Evolutionary conservation across 2,888 invertebrate genomes (phyloP).

Genomic region (Suillia variegata): DNA sequence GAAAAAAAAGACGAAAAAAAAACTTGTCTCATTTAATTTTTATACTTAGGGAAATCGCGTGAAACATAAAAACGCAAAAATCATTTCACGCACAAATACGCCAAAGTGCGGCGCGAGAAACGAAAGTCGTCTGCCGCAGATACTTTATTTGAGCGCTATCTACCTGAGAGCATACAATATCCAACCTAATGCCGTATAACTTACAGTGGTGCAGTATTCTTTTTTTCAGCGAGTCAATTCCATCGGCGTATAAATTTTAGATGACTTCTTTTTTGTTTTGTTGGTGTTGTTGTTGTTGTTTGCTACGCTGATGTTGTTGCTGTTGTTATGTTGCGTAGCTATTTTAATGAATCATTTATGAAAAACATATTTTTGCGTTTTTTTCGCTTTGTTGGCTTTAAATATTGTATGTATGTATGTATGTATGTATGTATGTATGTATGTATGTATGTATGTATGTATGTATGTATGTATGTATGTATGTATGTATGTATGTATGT

Average conservation of each 20-base stretch:
- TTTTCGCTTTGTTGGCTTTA: slow-evolving; percentile 23
- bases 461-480: no score
- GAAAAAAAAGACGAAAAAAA: not conserved
- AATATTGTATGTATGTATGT: no score
- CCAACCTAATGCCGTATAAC: no score
- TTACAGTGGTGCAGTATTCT: no score
- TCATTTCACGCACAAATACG: not conserved
- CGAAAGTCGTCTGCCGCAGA: not conserved
- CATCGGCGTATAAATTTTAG: slow-evolving; percentile 6
- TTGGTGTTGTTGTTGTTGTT: no score
- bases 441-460: no score
- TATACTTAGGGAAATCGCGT: slow-evolving; percentile 7
- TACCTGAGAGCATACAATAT: not conserved
- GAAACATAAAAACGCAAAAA: not conserved
- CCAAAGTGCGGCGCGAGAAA: not conserved
- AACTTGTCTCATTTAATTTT: slow-evolving; percentile 51
- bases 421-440: no score
- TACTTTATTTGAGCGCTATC: no score
- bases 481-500: no score
- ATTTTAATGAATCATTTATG: slow-evolving; percentile 39
- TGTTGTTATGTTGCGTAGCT: slow-evolving; percentile 18
- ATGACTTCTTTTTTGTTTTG: slow-evolving; percentile 21
- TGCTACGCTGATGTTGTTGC: no score
- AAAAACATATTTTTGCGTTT: slow-evolving; percentile 21
- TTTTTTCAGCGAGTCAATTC: not conserved